Base-by-base conservation (phyloP, 2,113 vertebrate genomes). In the Natator depressus region DNA sequence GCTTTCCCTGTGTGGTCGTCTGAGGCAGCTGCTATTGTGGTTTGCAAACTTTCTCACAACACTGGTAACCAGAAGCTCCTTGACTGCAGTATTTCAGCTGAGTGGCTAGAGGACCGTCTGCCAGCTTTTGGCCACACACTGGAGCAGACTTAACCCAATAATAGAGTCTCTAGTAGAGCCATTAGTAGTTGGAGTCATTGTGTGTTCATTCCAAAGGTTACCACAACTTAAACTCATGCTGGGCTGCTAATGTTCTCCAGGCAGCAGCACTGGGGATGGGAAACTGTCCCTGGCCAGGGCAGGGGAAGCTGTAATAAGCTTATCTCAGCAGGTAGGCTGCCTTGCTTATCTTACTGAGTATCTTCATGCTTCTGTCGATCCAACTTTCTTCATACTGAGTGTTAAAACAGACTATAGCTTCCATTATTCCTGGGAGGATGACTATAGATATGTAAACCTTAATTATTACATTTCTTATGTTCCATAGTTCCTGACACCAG, bases 241-340 rank as follows among this genome's bases (percentile, higher is more conserved):
- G 53, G 22, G 14, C 1, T 10, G 1, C 1, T 24, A 16, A 24
- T 6, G 29, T 38, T 49, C 80, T 1, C 7, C 42, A 9, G 54
- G 59, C 25, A 46, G 4, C 8, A 1, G 47, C 2, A 3, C 38
- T 47, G 25, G 24, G 6, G 25, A 79, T 0, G 0, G 22, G 84
- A 53, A 78, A 1, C 59, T 55, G 11, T 4, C 38, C 69, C 8
- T 13, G 69, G 22, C 35, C 49, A 25, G 1, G 1, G 6, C 1
- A 0, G 13, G 24, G n/a, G 47, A 42, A 51, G 22, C 17, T 0
- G 0, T 4, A 1, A 35, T 35, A 1, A 0, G 4, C 10, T 29
- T 27, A 78, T 57, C 49, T 4, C 4, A 12, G 57, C 22, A 42
- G 17, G 47, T 22, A 8, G 24, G 27, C 35, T 51, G 42, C n/a